phyloP scores from a whole-genome alignment of 2,113 vertebrate species.

The Zapus hudsonius region DNA sequence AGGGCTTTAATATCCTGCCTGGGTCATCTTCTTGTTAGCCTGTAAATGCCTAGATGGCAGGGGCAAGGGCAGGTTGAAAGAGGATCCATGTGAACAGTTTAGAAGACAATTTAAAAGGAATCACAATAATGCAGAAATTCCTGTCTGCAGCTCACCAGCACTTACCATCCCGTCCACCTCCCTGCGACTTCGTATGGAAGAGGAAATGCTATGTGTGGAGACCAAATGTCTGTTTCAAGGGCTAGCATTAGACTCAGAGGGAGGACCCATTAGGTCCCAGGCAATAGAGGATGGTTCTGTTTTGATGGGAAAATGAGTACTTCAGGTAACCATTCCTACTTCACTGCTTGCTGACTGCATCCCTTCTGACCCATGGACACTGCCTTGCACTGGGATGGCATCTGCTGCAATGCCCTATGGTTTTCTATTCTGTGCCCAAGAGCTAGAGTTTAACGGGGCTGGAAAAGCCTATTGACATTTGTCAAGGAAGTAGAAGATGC shows the following conservation, averaged over 20 bases:
- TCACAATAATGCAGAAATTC: background rate
- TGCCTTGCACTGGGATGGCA: background rate
- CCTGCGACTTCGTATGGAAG: background rate
- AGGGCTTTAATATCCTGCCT: slow-evolving; percentile 11
- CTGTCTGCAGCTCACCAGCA: background rate
- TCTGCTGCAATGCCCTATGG: background rate
- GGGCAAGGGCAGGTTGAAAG: background rate
- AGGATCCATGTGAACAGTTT: background rate
- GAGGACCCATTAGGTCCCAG: background rate
- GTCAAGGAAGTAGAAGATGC: background rate
- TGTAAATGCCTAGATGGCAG: background rate
- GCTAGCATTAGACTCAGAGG: background rate
- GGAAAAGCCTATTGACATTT: background rate
- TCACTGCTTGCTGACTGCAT: background rate
- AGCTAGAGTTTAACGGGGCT: background rate
- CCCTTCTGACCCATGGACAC: background rate
- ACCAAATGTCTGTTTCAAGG: background rate
- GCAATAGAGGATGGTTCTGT: background rate
- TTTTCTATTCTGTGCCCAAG: background rate
- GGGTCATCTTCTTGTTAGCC: background rate
- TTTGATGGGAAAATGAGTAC: background rate
- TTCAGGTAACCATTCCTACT: background rate
- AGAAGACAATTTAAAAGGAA: background rate
- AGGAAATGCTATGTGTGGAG: background rate
- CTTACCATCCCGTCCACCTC: background rate